Conservation (phyloP, 2,888 invertebrate species). For the Plusia festucae region DNA sequence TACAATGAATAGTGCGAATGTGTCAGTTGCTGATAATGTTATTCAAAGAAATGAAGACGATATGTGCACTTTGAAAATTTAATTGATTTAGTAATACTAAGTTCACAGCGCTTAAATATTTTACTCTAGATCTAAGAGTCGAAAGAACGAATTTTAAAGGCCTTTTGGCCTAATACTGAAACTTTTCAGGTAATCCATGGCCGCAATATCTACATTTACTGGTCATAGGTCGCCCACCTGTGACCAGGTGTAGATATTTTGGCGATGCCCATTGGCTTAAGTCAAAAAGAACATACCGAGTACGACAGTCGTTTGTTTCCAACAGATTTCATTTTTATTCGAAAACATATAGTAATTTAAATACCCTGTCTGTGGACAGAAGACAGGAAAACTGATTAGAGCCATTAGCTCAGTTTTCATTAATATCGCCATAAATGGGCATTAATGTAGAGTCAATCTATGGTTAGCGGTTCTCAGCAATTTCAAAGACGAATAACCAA, state of each 20-base stretch:
- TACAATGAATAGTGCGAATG: neutral
- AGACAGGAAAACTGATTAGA: conserved; percentile 33
- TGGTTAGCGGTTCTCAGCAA: conserved; percentile 31
- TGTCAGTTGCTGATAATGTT: neutral
- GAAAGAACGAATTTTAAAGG: no score
- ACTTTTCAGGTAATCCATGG: no score
- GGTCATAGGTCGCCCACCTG: no score
- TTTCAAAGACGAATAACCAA: conserved; percentile 17
- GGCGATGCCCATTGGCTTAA: no score
- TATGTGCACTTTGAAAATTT: neutral
- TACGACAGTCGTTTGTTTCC: no score
- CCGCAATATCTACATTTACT: no score
- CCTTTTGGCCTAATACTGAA: no score
- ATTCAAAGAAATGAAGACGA: neutral
- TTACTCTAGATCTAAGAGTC: no score
- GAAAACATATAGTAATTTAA: conserved; percentile 19
- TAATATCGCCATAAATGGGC: conserved; percentile 37
- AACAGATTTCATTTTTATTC: no score
- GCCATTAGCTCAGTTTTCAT: conserved; percentile 34
- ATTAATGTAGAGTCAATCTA: conserved; percentile 26
- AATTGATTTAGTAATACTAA: neutral
- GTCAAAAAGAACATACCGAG: no score
- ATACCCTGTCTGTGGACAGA: conserved; percentile 8
- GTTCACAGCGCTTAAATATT: no score
- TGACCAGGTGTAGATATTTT: no score